Percentiles rank a stretch among this genome's conserved stretches.
phyloP scores from a whole-genome alignment of 2,113 vertebrate genomes.

The Oostethus manadensis region DNA sequence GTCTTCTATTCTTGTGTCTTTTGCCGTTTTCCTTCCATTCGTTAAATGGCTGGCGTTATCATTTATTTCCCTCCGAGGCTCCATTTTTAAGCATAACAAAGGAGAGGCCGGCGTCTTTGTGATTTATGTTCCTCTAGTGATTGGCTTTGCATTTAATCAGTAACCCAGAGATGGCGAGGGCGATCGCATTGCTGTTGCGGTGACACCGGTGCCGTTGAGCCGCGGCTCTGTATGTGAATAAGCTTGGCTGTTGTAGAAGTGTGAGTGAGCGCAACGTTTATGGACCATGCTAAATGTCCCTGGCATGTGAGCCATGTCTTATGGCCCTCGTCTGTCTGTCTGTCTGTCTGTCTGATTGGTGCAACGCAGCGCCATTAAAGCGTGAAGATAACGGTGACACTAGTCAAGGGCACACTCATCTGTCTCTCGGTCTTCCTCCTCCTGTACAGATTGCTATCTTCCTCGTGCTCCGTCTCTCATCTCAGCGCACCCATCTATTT shows the following conservation, averaged over 20 bases:
- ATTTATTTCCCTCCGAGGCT: neutral
- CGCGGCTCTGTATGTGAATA: conserved; percentile 15
- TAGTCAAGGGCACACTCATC: conserved; percentile 50
- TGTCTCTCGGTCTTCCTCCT: conserved; percentile 23
- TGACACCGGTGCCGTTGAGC: conserved; percentile 35
- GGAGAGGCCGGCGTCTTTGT: conserved; percentile 23
- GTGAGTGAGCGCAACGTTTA: conserved; percentile 38
- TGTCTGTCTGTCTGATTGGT: conserved; percentile 30
- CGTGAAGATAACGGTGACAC: conserved; percentile 48
- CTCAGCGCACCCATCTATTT: conserved; percentile 15
- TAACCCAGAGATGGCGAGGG: conserved; percentile 11
- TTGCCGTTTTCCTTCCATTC: conserved; percentile 28
- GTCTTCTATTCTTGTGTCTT: conserved; percentile 20
- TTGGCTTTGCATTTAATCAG: conserved; percentile 29
- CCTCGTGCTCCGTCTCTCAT: conserved; percentile 11
- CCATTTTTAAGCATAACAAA: conserved; percentile 22
- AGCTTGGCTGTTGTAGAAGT: conserved; percentile 21
- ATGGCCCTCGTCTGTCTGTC: conserved; percentile 20
- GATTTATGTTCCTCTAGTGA: conserved; percentile 32
- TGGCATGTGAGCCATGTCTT: conserved; percentile 45
- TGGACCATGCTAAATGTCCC: conserved; percentile 50
- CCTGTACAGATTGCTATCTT: conserved; percentile 32
- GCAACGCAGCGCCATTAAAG: conserved; percentile 44
- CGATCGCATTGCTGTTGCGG: conserved; percentile 28
- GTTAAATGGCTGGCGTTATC: conserved; percentile 31